These are phyloP conservation scores for mouse (Mus musculus) DNA, from an alignment of 2,113 vertebrate genomes.

Conservation along the genomic window DNA sequence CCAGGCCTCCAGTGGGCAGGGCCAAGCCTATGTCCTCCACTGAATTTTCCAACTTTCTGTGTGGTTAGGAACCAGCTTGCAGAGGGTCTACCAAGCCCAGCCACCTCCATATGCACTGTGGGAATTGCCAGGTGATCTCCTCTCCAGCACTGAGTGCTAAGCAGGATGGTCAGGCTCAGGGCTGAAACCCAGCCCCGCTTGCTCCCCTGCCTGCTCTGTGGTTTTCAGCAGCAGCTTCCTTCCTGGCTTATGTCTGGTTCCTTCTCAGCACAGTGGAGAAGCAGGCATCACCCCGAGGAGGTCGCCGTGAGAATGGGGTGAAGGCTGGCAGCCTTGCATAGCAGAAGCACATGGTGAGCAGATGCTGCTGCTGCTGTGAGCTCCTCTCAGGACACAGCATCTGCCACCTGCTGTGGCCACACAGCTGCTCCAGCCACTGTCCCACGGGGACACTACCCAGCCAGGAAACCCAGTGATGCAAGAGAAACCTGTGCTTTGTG, in stretches of 20 bases:
- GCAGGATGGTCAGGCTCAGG: not conserved
- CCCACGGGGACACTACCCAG: not conserved
- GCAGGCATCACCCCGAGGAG: not conserved
- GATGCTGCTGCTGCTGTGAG: too few species aligned
- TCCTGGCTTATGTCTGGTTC: not conserved
- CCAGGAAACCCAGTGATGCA: accelerated
- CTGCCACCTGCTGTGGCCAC: not conserved
- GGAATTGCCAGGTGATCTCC: not conserved
- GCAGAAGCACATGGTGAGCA: not conserved
- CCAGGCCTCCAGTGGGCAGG: accelerated
- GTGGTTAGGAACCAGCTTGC: not conserved
- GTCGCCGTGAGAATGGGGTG: accelerated
- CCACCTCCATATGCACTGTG: accelerated
- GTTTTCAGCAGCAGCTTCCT: not conserved
- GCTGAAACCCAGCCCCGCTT: not conserved
- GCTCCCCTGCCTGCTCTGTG: not conserved
- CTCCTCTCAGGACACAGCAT: not conserved
- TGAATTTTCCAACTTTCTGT: not conserved
- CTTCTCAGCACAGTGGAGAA: not conserved
- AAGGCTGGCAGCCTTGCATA: accelerated
- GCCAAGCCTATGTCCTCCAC: not conserved
- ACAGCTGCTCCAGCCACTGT: not conserved
- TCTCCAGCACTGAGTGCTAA: not conserved
- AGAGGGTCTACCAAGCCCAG: too few species aligned
- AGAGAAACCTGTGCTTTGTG: not conserved